These are phyloP conservation scores for Brachionus rubens DNA, from an alignment of 1,140 invertebrate genomes.

Conservation along the genomic window DNA sequence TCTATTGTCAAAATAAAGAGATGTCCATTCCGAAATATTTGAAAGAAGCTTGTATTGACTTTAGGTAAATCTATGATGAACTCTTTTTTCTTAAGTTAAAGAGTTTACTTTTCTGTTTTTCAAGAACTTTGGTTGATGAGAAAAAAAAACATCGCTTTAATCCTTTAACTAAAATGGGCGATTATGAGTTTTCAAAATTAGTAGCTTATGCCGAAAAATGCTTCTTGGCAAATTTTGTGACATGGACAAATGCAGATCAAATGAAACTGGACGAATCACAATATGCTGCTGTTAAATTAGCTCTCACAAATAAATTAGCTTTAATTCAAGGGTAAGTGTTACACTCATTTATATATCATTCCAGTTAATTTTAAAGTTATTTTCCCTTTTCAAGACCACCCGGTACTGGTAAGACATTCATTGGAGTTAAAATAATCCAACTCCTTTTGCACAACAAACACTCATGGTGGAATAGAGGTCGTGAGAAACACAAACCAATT, in stretches of 20 bases:
- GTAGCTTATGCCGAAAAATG: not conserved
- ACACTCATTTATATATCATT: too few species aligned
- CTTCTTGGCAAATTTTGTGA: constrained; percentile 12
- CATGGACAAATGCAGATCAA: constrained; percentile 51
- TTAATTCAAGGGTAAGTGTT: constrained; percentile 73
- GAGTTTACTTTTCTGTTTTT: too few species aligned
- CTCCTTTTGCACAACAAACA: constrained; percentile 57
- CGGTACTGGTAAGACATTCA: constrained; percentile 75
- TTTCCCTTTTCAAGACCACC: constrained; percentile 72
- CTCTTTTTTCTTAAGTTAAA: not conserved
- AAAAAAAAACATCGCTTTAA: not conserved
- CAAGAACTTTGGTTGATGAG: not conserved
- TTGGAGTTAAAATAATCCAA: too few species aligned
- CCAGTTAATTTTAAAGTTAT: too few species aligned
- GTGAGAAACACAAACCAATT: constrained; percentile 61
- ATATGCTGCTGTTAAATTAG: too few species aligned
- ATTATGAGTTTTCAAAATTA: too few species aligned
- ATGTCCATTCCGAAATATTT: too few species aligned
- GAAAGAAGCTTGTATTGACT: too few species aligned
- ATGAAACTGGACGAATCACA: constrained; percentile 56
- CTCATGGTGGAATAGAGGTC: constrained; percentile 49
- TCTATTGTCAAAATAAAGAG: too few species aligned
- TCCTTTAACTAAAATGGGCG: not conserved
- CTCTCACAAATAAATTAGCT: constrained; percentile 63
- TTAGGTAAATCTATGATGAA: constrained; percentile 12